Base-by-base conservation (phyloP, 2,888 invertebrate species). In the Papilio elwesi region DNA sequence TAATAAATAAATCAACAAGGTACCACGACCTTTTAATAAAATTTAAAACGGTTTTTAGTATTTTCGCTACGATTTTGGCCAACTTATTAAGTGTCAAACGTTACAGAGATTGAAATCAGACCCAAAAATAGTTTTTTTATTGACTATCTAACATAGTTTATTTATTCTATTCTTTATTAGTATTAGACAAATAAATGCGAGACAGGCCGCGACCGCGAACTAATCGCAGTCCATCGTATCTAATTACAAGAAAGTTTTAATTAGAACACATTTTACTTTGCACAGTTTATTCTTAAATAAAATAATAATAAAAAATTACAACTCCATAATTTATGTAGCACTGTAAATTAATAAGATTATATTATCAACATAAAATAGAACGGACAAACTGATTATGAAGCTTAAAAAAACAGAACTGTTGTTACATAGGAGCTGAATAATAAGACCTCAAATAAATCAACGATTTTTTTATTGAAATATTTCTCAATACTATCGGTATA, bases 271-370 rank as follows among this genome's bases (percentile, higher is more conserved):
- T 70, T 70, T 75, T 76, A 75, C 76, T 81, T 87, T 85, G 87
- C 90, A 90, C 87, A 88, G 87, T 91, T 90, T 91, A 90, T 85
- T 88, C 83, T 85, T 83, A 72, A 63, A 71, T 68, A 62, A 71
- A 67, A 51, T 43, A 59, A 59, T 59, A 38, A 38, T 68, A 70
- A 70, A 64, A 64, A 72, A 68, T 49, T 72, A 68, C 72, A 63
- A n/a, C 53, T 72, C 12, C 47, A 68, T 72, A 72, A 72, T 49
- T 43, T 13, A 52, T 12, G 38, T 26, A 51, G 51, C 57, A 16
- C 43, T 12, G 36, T n/a, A 48, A 49, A 48, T 49, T 48, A 48
- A 49, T 49, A 59, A 12, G 47, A 67, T 12, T 11, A 68, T 36
- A 12, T 59, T 26, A 49, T 47, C 9, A 8, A 47, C 36, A 49